Evolutionary conservation across 2,888 invertebrate genomes (phyloP), one percentile per base, ranked within the genome.

Genomic region (Standfussiana lucernea): DNA sequence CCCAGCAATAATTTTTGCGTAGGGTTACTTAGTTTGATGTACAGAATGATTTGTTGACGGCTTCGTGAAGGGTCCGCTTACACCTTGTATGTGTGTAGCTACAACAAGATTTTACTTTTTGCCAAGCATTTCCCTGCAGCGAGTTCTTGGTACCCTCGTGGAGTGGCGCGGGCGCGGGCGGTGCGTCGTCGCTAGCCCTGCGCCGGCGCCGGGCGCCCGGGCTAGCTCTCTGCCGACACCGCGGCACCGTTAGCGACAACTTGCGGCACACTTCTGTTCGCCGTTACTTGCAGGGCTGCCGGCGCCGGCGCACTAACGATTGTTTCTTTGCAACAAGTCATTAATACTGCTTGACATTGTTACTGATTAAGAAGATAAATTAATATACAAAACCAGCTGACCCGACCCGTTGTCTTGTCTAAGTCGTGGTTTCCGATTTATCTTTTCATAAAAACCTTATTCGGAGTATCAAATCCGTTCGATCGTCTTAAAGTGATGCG

Each of bases 231-330:
- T 81, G 82, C 56, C 84, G 72, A 66, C 83, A 85, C 86, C 86
- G 89, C 82, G 68, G 66, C 89, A 89, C 88, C 88, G 88, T 89
- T 88, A 88, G 64, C 75, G 81, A 82, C 86, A 85, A 80, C 82
- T 76, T 66, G 70, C 72, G 88, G 82, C 88, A 88, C 83, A 86
- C 89, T 87, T 87, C 73, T 45, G 65, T 64, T 59, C 40, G 77
- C 88, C 88, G 88, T 88, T 88, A 88, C 40, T 47, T 69, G 65
- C 66, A 87, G 87, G 88, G 89, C 68, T 87, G 89, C 42, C 78
- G 28, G 66, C 37, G 35, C 61, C 28, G 13, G 40, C 32, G 15
- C 62, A 32, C 15, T 72, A 21, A 40, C 53, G 13, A 18, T 64
- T 72, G 32, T n/a, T 77, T 42, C 18, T 28, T 28, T 32, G 28